Percentiles rank a stretch among this genome's conserved stretches.
These are phyloP conservation scores for Cecidostiba fungosa DNA, from an alignment of 2,888 invertebrate species.

Conservation along the genomic window DNA sequence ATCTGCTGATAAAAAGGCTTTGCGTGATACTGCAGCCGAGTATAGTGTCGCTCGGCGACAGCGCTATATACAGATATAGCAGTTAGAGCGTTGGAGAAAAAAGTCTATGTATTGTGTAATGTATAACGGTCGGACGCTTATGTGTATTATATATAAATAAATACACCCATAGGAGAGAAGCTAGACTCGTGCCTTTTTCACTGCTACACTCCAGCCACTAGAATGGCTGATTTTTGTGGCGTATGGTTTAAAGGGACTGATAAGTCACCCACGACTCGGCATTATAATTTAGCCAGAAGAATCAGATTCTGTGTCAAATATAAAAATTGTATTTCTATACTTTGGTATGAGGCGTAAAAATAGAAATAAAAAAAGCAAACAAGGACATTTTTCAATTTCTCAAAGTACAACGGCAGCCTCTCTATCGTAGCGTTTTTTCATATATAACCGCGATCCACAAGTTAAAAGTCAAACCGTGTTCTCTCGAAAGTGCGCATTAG, in stretches of 20 bases:
- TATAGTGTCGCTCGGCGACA: slow-evolving; percentile 34
- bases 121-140: slow-evolving; percentile 37
- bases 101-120: slow-evolving; percentile 8
- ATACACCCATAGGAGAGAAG: not conserved
- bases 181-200: slow-evolving; percentile 14
- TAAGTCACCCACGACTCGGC: not conserved
- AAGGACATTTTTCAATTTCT: not conserved
- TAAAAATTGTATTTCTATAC: no score
- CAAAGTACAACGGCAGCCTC: not conserved
- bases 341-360: not conserved
- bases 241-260: not conserved
- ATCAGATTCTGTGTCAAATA: no score
- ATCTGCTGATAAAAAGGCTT: slow-evolving; percentile 58
- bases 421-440: not conserved
- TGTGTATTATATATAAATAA: not conserved
- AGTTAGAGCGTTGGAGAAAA: not conserved
- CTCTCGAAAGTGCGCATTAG: not conserved
- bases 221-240: not conserved
- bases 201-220: slow-evolving; percentile 8
- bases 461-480: slow-evolving; percentile 7
- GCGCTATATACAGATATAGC: slow-evolving; percentile 53
- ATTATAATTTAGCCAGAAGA: not conserved
- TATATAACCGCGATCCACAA: not conserved
- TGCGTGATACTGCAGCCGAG: slow-evolving; percentile 34
- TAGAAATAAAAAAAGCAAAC: not conserved